phyloP scores from a whole-genome alignment of 2,797 vertebrate species.

The Chaetodon trifasciatus region DNA sequence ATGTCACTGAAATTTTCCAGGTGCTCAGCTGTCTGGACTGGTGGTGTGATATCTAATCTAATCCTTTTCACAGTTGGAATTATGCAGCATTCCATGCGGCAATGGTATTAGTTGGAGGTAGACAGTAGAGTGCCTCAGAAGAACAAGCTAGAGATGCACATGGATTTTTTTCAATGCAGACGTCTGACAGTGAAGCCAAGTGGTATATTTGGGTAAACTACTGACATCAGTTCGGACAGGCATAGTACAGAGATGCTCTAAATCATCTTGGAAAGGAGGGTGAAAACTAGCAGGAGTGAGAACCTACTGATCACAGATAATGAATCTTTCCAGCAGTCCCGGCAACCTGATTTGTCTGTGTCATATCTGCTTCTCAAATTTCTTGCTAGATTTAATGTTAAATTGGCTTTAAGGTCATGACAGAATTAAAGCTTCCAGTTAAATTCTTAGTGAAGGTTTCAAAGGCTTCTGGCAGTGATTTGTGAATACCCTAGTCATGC shows the following conservation, averaged over 20 bases:
- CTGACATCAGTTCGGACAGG: not conserved
- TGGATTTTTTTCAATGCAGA: too few relatives aligned
- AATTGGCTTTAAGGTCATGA: not conserved
- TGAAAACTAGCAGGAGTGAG: not conserved
- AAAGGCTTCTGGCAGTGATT: slow-evolving; percentile 42
- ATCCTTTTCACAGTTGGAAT: not conserved
- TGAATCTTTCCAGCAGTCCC: not conserved
- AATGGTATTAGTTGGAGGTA: not conserved
- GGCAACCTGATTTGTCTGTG: not conserved
- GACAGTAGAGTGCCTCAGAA: too few relatives aligned
- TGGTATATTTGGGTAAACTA: too few relatives aligned
- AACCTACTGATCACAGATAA: not conserved
- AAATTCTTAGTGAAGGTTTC: slow-evolving; percentile 49
- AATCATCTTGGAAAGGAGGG: not conserved
- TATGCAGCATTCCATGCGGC: not conserved
- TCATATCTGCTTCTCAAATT: not conserved
- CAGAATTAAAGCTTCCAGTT: slow-evolving; percentile 1
- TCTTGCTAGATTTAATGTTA: not conserved
- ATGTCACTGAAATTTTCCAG: not conserved
- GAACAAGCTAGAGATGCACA: too few relatives aligned
- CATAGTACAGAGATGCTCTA: not conserved
- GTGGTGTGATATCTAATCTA: not conserved
- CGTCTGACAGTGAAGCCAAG: too few relatives aligned
- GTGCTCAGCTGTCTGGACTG: not conserved
- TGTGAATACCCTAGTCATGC: not conserved